phyloP scores from a whole-genome alignment of 2,888 invertebrate genomes.

The Mythimna lalbum region DNA sequence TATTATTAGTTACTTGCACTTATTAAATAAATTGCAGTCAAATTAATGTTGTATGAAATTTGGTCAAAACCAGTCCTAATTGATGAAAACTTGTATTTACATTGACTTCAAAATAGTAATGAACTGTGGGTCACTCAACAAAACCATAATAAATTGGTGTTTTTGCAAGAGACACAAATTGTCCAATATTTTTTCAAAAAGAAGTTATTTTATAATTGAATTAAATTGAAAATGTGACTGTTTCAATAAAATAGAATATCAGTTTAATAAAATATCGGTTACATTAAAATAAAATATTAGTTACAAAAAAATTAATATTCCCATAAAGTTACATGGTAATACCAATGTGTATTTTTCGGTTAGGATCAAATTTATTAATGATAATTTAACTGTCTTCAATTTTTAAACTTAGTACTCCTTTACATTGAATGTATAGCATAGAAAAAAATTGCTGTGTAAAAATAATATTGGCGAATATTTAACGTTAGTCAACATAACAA shows the following conservation, averaged over 20 bases:
- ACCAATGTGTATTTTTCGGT: slow-evolving; percentile 6
- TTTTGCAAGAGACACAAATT: background rate
- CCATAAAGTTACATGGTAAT: background rate
- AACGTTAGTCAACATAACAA: slow-evolving; percentile 26
- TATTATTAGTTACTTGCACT: background rate
- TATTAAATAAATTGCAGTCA: background rate
- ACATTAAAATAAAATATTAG: background rate
- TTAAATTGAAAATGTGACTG: background rate
- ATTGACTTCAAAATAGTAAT: slow-evolving; percentile 1
- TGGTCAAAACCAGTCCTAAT: background rate
- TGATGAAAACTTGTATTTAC: background rate
- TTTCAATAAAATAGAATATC: slow-evolving; percentile 4
- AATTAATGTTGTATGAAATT: background rate
- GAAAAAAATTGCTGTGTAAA: background rate
- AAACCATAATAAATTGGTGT: background rate
- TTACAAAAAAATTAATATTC: background rate
- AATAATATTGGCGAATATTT: slow-evolving; percentile 14
- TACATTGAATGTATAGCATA: background rate
- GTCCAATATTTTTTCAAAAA: background rate
- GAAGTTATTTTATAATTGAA: background rate
- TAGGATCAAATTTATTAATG: slow-evolving; percentile 3
- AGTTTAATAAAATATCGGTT: background rate
- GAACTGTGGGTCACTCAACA: background rate
- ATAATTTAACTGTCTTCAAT: background rate
- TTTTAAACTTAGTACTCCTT: background rate